Conservation (phyloP, 23 tunicate species). For the Halocynthia roretzi region DNA sequence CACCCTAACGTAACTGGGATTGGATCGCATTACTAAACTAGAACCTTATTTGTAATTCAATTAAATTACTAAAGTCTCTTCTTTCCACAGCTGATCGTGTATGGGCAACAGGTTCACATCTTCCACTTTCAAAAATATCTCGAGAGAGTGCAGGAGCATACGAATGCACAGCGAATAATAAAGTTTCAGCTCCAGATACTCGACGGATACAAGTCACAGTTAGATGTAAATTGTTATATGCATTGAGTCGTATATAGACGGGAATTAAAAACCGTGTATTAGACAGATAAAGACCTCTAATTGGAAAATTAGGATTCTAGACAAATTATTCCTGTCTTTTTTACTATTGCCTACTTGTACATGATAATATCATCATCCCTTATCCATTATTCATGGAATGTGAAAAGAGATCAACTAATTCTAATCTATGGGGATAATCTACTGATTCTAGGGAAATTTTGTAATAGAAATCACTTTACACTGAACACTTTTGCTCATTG, state of each 20-base stretch:
- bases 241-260: too few species aligned
- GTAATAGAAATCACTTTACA: too few species aligned
- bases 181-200: constrained; percentile 40
- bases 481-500: too few species aligned
- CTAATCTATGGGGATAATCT: too few species aligned
- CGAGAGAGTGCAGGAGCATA: constrained; percentile 68
- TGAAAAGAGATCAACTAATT: too few species aligned
- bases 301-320: background rate
- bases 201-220: constrained; percentile 46
- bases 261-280: too few species aligned
- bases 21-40: background rate
- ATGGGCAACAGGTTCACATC: constrained; percentile 48
- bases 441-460: too few species aligned
- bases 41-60: background rate
- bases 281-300: too few species aligned
- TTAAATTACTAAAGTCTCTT: background rate
- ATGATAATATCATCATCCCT: background rate
- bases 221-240: constrained; percentile 38
- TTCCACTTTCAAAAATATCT: constrained; percentile 47
- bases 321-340: background rate
- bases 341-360: background rate
- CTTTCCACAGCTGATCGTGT: constrained; percentile 48
- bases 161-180: constrained; percentile 84
- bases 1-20: too few species aligned
- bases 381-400: too few species aligned